Evolutionary conservation across 1,140 invertebrate species (phyloP).

Genomic region (Drosophila ironensis): DNA sequence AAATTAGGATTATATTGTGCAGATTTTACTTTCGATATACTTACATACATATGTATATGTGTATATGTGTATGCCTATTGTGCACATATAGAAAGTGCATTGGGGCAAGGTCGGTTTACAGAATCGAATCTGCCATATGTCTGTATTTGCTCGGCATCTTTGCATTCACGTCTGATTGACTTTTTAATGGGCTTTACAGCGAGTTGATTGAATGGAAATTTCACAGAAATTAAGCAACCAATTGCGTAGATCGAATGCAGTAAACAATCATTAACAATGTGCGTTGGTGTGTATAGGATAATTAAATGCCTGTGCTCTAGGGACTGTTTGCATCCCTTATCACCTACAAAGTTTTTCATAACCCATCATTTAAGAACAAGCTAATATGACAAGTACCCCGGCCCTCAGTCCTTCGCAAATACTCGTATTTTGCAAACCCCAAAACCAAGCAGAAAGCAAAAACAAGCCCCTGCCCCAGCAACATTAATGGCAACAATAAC

Average conservation of each 20-base stretch:
- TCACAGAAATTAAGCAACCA: slow-evolving; percentile 43
- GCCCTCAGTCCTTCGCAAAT: slow-evolving; percentile 39
- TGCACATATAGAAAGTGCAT: slow-evolving; percentile 11
- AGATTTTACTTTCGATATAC: slow-evolving; percentile 8
- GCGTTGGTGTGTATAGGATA: neutral
- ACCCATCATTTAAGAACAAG: slow-evolving; percentile 23
- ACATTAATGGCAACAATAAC: slow-evolving; percentile 52
- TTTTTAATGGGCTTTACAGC: slow-evolving; percentile 53
- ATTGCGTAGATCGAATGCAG: slow-evolving; percentile 35
- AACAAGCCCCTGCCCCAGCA: slow-evolving; percentile 28
- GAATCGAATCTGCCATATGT: slow-evolving; percentile 1
- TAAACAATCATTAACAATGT: slow-evolving; percentile 8
- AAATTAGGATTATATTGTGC: neutral
- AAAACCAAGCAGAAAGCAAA: slow-evolving; percentile 20
- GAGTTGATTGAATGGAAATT: slow-evolving; percentile 56
- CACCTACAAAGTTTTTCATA: slow-evolving; percentile 4
- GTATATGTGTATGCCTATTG: neutral
- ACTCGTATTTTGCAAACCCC: slow-evolving; percentile 35
- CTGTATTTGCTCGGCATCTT: neutral
- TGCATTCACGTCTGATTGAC: slow-evolving; percentile 57
- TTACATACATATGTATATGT: neutral
- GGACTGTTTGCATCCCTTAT: slow-evolving; percentile 15
- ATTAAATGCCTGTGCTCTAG: neutral
- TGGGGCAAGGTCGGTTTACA: slow-evolving; percentile 28
- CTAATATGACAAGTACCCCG: slow-evolving; percentile 35